phyloP scores from a whole-genome alignment of 2,888 invertebrate species.

The Branchellion lobata region DNA sequence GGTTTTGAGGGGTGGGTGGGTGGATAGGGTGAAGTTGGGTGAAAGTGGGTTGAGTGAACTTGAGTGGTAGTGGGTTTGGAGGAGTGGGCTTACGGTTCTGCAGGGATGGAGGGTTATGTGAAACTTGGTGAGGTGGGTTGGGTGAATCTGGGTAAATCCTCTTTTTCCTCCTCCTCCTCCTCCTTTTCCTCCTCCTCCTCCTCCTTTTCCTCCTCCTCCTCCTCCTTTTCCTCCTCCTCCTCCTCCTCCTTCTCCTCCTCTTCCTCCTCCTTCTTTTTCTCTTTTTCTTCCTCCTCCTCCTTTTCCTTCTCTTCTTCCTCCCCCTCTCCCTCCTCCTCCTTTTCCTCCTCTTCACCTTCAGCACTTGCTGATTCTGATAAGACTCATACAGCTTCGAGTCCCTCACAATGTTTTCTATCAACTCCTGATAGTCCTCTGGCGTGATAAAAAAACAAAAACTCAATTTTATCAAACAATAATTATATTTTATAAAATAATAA shows the following conservation, averaged over 20 bases:
- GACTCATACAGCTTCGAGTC: slow-evolving; percentile 62
- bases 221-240: neutral
- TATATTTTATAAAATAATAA: no score
- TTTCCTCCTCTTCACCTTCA: slow-evolving; percentile 56
- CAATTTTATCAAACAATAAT: no score
- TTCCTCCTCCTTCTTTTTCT: neutral
- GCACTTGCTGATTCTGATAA: slow-evolving; percentile 62
- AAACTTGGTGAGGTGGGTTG: no score
- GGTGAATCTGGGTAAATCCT: no score
- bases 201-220: neutral
- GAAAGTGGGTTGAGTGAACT: no score
- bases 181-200: neutral
- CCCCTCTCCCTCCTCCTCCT: neutral
- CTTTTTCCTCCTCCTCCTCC: neutral
- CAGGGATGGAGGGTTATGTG: no score
- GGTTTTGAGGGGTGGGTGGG: no score
- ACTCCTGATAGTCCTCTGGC: slow-evolving; percentile 63
- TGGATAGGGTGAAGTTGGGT: neutral
- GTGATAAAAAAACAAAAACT: slow-evolving; percentile 51
- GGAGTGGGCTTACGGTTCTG: no score
- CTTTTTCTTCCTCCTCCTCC: neutral
- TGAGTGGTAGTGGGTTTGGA: no score
- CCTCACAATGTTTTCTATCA: slow-evolving; percentile 63
- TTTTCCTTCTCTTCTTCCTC: neutral
- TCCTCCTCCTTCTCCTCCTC: neutral